Base-by-base conservation (phyloP, 2,888 invertebrate species). In the Augiades crinisus region DNA sequence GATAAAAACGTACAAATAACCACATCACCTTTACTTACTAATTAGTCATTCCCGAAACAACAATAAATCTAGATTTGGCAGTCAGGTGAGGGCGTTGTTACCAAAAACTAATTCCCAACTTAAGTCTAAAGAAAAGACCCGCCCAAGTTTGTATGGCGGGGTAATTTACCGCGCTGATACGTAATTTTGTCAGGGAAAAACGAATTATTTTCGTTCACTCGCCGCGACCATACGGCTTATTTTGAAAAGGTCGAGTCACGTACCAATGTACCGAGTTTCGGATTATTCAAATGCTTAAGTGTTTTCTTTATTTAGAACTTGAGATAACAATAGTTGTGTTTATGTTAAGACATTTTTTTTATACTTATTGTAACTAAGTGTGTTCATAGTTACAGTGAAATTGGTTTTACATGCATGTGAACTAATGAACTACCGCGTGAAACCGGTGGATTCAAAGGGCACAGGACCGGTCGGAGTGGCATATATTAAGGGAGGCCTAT, bases 191-290 rank as follows among this genome's bases (percentile, higher is more conserved):
- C 56, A 58, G 63, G 72, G 67, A 69, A 77, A 77, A 78, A 72
- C 70, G 72, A 69, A 76, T 78, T 77, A 77, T 77, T 72, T 71
- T 68, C 70, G 70, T 67, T 68, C 75, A 70, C 75, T 67, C 67
- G 62, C 63, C 64, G 62, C 50, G 55, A 27, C 46, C 27, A 33
- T 36, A 45, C 24, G 54, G 54, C 47, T 54, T 57, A 54, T 53
- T 54, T 41, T 33, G 14, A 37, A 47, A 54, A 37, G 47, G 54
- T 30, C 37, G 49, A 37, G 46, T 60, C 60, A 51, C 57, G 52
- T 38, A 13, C 8, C 6, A 8, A 1, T n/a, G 13, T 6, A 38
- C 31, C 31, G 30, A 19, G 31, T 31, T 31, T 33, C 33, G 19
- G 12, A 21, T 44, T 44, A 44, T 44, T 44, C 31, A 44, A 44